Evolutionary conservation across 2,113 vertebrate species (phyloP).

Genomic region (Scatophagus argus): DNA sequence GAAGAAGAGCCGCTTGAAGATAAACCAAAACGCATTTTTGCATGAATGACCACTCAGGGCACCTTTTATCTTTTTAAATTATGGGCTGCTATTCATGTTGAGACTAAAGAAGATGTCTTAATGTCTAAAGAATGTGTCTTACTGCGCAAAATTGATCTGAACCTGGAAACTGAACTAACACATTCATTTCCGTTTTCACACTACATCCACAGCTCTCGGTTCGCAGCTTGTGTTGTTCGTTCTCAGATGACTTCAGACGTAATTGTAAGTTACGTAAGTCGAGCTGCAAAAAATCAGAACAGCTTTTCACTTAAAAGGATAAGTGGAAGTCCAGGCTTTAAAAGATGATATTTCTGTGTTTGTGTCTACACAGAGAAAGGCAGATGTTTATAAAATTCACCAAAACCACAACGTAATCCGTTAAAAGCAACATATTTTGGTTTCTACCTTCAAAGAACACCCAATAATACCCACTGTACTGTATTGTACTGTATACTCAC

Average conservation of each 20-base stretch:
- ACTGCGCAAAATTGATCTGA: neutral
- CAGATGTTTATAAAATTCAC: conserved; percentile 35
- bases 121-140: neutral
- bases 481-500: neutral
- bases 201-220: neutral
- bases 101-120: conserved; percentile 1
- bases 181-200: neutral
- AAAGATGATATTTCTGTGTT: neutral
- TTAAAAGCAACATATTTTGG: conserved; percentile 35
- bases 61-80: neutral
- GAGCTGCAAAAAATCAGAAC: neutral
- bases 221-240: conserved; percentile 19
- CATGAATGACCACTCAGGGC: neutral
- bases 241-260: neutral
- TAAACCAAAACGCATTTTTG: neutral
- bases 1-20: conserved; percentile 20
- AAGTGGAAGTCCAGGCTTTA: neutral
- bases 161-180: neutral
- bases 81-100: neutral
- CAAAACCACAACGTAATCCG: conserved; percentile 35
- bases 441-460: conserved; percentile 27
- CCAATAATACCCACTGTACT: neutral
- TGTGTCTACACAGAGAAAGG: conserved; percentile 4
- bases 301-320: neutral
- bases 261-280: neutral